A percentile compares a stretch with the other conserved stretches of the same genome.
Conservation (phyloP, 2,888 invertebrate species). For the Cantharis rustica region DNA sequence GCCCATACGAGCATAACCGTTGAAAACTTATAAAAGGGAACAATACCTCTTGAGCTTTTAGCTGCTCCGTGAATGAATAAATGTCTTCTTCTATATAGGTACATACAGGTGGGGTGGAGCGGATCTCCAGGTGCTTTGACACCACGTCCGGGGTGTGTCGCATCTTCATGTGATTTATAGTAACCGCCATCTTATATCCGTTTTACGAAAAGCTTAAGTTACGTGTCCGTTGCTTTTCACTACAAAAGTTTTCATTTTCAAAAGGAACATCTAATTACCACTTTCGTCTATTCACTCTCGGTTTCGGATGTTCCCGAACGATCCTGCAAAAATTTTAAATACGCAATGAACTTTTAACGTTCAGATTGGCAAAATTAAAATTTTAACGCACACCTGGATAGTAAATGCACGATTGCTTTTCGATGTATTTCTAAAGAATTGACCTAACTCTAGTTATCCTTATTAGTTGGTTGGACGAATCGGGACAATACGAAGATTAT, state of each 20-base stretch:
- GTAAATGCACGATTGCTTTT: conserved; percentile 42
- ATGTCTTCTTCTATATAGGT: conserved; percentile 29
- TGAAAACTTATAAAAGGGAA: conserved; percentile 36
- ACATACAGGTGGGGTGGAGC: conserved; percentile 19
- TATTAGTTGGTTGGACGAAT: conserved; percentile 53
- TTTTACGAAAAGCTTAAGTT: conserved; percentile 3
- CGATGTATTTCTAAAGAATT: conserved; percentile 51
- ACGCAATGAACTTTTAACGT: not conserved
- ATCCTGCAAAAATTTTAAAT: not conserved
- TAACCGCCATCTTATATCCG: conserved; percentile 30
- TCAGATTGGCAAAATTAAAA: conserved; percentile 11
- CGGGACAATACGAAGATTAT: conserved; percentile 48
- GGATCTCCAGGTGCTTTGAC: conserved; percentile 30
- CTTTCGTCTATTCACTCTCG: not conserved
- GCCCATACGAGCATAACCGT: conserved; percentile 42
- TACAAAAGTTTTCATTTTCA: not conserved
- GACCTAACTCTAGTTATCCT: conserved; percentile 58
- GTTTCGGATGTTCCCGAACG: not conserved
- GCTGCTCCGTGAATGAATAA: conserved; percentile 31
- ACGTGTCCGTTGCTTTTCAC: not conserved
- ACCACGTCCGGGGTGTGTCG: conserved; percentile 31
- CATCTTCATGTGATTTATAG: conserved; percentile 26
- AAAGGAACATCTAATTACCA: not conserved
- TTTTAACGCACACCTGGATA: conserved; percentile 48
- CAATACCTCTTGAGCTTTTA: conserved; percentile 30